Evolutionary conservation across 2,113 vertebrate genomes (phyloP), one percentile per base, ranked within the genome.

Genomic region (Colaptes auratus): DNA sequence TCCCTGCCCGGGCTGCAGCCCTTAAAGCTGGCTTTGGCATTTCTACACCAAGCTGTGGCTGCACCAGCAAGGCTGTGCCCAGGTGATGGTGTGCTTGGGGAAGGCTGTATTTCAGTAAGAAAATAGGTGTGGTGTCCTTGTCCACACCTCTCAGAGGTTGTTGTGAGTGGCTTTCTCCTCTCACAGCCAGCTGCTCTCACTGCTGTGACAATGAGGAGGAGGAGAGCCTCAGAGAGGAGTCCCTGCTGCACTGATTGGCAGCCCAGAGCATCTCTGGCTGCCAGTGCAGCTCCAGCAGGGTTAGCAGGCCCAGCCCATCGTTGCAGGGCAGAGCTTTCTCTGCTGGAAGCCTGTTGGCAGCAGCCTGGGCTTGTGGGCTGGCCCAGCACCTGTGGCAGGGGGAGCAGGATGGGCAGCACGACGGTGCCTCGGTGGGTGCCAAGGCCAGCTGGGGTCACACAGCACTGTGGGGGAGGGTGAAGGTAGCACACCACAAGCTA

Each of bases 381-480:
- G 50, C 70, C 70, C 3, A 2, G 39, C 3, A 30, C 85, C 79
- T 0, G 0, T 0, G 10, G 73, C 46, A 6, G 25, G 30, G 36
- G 36, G 20, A 70, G 61, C 2, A 1, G 73, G 52, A 28, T 15
- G 61, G 35, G 60, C 27, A 78, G 35, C 2, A 2, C 1, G 2
- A 12, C 63, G 1, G 1, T 20, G 16, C 16, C 1, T 3, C 21
- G 0, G 0, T 1, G 1, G 46, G 59, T 23, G n/a, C n/a, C 7
- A 1, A 12, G 28, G 75, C 66, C 2, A 18, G 13, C 58, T 1
- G 3, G 35, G 1, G 5, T 30, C 56, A 44, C 69, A 67, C 0
- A 0, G 74, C 70, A 39, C 27, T 2, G 0, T 0, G 0, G 0
- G 15, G 60, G 18, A 80, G 24, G 10, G 42, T 10, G 30, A 19